Evolutionary conservation across 2,888 invertebrate species (phyloP).

Genomic region (Drosophila eohydei): DNA sequence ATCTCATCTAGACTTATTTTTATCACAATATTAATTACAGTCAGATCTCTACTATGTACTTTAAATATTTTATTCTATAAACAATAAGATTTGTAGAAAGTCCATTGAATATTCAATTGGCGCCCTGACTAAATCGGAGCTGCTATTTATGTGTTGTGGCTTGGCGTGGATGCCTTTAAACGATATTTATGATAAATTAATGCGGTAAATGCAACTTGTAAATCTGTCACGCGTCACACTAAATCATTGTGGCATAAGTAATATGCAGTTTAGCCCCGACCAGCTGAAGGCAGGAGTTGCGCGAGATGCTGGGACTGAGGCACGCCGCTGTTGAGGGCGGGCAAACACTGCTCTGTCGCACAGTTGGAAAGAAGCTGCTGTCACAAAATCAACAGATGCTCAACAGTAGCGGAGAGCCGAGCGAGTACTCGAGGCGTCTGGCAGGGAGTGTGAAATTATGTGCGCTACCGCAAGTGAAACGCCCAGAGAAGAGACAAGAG

Average conservation of each 20-base stretch:
- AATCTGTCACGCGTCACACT: constrained; percentile 83
- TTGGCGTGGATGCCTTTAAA: constrained; percentile 15
- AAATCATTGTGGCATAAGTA: constrained; percentile 81
- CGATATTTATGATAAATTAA: constrained; percentile 80
- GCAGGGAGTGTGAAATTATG: constrained; percentile 72
- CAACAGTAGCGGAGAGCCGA: constrained; percentile 25
- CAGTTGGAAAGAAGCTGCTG: constrained; percentile 41
- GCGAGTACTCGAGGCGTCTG: constrained; percentile 6
- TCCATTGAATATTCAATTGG: constrained; percentile 13
- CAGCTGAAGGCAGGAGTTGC: constrained; percentile 30
- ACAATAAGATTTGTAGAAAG: background rate
- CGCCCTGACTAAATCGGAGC: constrained; percentile 14
- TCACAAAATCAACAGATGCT: constrained; percentile 72
- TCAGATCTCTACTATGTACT: too few species aligned
- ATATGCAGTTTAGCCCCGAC: constrained; percentile 69
- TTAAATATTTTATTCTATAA: background rate
- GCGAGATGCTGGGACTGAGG: background rate
- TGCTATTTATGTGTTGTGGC: constrained; percentile 37
- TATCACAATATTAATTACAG: too few species aligned
- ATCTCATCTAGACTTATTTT: too few species aligned
- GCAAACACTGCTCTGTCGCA: constrained; percentile 33
- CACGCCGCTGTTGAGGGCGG: constrained; percentile 29
- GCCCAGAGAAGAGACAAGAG: constrained; percentile 33
- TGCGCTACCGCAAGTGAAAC: constrained; percentile 61
- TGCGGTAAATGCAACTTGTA: constrained; percentile 82